Evolutionary conservation across 1,140 invertebrate genomes (phyloP).

Genomic region (Drosophila rufa): DNA sequence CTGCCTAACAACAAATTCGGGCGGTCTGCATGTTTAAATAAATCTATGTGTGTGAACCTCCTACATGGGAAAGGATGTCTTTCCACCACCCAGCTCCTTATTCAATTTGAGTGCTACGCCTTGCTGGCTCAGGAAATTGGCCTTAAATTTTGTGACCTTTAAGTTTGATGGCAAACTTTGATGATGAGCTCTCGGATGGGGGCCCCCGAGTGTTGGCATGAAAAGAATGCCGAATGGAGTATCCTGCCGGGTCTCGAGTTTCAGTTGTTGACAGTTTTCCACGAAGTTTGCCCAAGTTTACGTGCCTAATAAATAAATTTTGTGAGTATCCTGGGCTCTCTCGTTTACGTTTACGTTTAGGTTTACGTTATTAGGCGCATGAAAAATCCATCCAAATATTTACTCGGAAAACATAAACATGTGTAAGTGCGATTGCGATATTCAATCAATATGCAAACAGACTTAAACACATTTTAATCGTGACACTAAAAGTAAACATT

Average conservation of each 20-base stretch:
- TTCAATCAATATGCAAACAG: conserved; percentile 74
- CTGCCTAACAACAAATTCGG: conserved; percentile 64
- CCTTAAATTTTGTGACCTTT: conserved; percentile 75
- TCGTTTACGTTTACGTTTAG: not conserved
- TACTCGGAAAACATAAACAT: conserved; percentile 28
- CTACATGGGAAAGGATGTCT: conserved; percentile 22
- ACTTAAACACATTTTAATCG: conserved; percentile 83
- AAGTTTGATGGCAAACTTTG: conserved; percentile 44
- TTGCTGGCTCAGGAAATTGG: conserved; percentile 54
- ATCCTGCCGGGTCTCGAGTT: conserved; percentile 1
- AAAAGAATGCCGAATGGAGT: not conserved
- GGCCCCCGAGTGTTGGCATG: not conserved
- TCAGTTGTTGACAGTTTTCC: conserved; percentile 24
- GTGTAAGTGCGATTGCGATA: conserved; percentile 40
- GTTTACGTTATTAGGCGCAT: conserved; percentile 29
- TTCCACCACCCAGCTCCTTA: conserved; percentile 39
- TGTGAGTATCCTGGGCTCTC: conserved; percentile 4
- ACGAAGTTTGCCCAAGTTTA: conserved; percentile 13
- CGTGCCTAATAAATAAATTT: conserved; percentile 15
- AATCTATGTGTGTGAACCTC: conserved; percentile 29
- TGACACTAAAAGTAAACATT: conserved; percentile 78
- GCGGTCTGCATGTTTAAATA: conserved; percentile 42
- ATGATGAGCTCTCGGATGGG: conserved; percentile 5
- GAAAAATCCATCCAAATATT: conserved; percentile 46
- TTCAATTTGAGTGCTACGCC: conserved; percentile 41